Base-by-base conservation (phyloP, 2,113 vertebrate genomes). In the Boulengeromyrus knoepffleri region DNA sequence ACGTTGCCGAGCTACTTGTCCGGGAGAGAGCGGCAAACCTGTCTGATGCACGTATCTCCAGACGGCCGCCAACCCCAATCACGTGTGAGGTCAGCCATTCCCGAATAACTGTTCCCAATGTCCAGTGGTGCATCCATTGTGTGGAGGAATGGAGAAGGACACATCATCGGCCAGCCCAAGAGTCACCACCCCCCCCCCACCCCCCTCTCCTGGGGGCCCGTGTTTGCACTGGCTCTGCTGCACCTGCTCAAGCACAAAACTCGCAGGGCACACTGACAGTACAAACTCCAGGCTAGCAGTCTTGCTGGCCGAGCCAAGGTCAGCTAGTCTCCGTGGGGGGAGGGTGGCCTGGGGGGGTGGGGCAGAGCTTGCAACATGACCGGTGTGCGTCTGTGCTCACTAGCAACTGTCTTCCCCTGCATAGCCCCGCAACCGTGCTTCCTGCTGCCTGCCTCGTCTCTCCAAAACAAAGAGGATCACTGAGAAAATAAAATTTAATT, bases 371-470 rank as follows among this genome's bases (percentile, higher is more conserved):
- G 93, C 92, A 94, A 94, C 92, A 94, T 94, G 94, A 95, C 95
- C 94, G 94, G 91, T 91, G 91, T 91, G 92, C 94, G 93, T 94
- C 95, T 94, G 95, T 97, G 97, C 97, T 96, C 95, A 96, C 96
- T 93, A 93, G 96, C 95, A 96, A 97, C 95, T 92, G 93, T 80
- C 93, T 95, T 92, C 93, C 93, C 94, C 77, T 90, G 93, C 88
- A 89, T 90, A 88, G n/a, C 87, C 88, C 62, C 50, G 88, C 77
- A 87, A 56, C 89, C 74, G 89, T 89, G 77, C 85, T 89, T 89
- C 21, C 46, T 45, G 39, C 13, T 21, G 31, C 15, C 9, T 31
- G 52, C 7, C n/a, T 12, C 5, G 21, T 53, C 62, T 36, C 4
- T 46, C 90, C 83, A 89, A 50, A 46, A 74, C 19, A 80, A 50